A percentile compares a stretch with the other conserved stretches of the same genome.
These are phyloP conservation scores for Drosophila equinoxialis DNA, from an alignment of 1,140 invertebrate species.

Conservation along the genomic window DNA sequence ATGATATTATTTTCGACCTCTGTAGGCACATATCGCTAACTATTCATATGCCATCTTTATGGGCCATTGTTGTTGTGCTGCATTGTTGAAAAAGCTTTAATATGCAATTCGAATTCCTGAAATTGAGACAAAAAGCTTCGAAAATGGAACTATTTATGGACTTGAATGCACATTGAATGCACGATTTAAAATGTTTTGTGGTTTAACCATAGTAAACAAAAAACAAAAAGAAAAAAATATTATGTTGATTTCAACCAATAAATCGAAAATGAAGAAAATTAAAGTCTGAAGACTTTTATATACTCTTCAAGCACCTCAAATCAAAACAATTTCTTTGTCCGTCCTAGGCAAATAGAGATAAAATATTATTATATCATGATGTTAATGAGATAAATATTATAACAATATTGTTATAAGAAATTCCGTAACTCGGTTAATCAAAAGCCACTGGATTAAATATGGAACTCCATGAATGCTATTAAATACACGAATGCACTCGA, in stretches of 20 bases:
- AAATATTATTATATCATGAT: no score
- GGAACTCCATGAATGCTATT: no score
- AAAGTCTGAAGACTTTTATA: not conserved
- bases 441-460: no score
- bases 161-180: slow-evolving; percentile 31
- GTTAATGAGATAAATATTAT: no score
- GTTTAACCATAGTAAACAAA: slow-evolving; percentile 1
- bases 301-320: no score
- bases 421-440: no score
- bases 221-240: not conserved
- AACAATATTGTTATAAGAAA: no score
- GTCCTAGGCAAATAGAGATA: no score
- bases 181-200: slow-evolving; percentile 23
- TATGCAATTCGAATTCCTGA: slow-evolving; percentile 42
- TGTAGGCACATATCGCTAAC: not conserved
- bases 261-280: not conserved
- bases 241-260: not conserved
- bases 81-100: slow-evolving; percentile 22
- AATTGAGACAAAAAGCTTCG: slow-evolving; percentile 37
- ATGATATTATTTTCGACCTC: not conserved
- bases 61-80: slow-evolving; percentile 20
- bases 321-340: no score
- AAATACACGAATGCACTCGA: no score
- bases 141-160: slow-evolving; percentile 40
- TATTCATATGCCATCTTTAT: slow-evolving; percentile 11